These are phyloP conservation scores for Latrodectus elegans DNA, from an alignment of 2,888 invertebrate genomes.

Conservation along the genomic window DNA sequence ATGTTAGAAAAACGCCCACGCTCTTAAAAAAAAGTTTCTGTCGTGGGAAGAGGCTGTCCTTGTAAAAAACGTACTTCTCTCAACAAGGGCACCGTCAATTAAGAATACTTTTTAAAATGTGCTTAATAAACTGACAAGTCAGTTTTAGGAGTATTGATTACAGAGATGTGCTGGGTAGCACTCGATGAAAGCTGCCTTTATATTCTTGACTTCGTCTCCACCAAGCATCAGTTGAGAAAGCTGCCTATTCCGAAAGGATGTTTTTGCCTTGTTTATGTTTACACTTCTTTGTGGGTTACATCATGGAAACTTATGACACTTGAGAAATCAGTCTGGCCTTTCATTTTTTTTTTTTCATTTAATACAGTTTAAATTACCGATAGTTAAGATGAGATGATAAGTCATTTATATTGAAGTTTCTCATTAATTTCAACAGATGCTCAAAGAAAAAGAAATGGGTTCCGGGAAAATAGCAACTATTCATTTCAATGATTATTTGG, in stretches of 20 bases:
- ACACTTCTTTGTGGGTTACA: slow-evolving; percentile 13
- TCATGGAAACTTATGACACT: slow-evolving; percentile 5
- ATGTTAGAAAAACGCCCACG: slow-evolving; percentile 39
- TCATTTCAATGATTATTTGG: too few relatives aligned
- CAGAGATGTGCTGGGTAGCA: slow-evolving; percentile 44
- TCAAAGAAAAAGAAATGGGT: too few relatives aligned
- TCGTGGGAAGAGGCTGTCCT: slow-evolving; percentile 67
- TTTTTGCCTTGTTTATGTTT: slow-evolving; percentile 55
- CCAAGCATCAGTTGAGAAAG: slow-evolving; percentile 29
- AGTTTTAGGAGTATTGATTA: slow-evolving; percentile 60
- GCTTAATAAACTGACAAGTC: slow-evolving; percentile 54
- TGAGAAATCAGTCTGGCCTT: background rate
- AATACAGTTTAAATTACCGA: background rate
- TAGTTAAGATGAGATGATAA: background rate
- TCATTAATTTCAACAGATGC: too few relatives aligned
- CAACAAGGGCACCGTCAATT: slow-evolving; percentile 65
- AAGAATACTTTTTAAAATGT: slow-evolving; percentile 39
- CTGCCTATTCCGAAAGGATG: slow-evolving; percentile 35
- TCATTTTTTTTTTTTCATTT: background rate
- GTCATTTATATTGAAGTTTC: background rate
- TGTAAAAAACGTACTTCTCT: slow-evolving; percentile 55
- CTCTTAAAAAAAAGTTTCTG: slow-evolving; percentile 41
- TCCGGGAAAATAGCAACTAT: too few relatives aligned
- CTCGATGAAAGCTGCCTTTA: slow-evolving; percentile 48
- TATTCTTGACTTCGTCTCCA: slow-evolving; percentile 28